These are phyloP conservation scores for Cavia porcellus DNA, from an alignment of 2,113 vertebrate species.

Conservation along the genomic window DNA sequence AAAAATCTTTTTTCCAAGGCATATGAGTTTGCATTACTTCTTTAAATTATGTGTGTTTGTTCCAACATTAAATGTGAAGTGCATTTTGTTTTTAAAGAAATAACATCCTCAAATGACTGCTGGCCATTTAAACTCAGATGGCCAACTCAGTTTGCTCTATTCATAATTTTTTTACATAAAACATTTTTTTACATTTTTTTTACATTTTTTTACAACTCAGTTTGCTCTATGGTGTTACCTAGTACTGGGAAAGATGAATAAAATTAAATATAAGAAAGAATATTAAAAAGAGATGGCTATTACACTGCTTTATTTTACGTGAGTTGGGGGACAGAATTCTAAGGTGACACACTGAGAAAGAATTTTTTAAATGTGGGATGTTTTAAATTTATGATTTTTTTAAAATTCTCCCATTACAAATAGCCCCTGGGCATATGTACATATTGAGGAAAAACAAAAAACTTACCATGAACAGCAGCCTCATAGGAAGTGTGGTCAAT, in stretches of 20 bases:
- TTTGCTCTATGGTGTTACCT: not conserved
- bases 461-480: constrained; percentile 5
- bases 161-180: no score
- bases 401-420: constrained; percentile 80
- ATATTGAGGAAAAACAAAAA: constrained; percentile 76
- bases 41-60: constrained; percentile 43
- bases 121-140: constrained; percentile 18
- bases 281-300: constrained; percentile 25
- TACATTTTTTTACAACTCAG: no score
- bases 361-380: constrained; percentile 65
- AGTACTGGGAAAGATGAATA: not conserved
- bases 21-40: constrained; percentile 28
- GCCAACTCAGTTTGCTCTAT: not conserved
- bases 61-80: constrained; percentile 56
- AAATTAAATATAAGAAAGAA: constrained; percentile 37
- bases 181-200: no score
- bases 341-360: constrained; percentile 70
- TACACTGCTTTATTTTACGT: constrained; percentile 3
- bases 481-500: not conserved
- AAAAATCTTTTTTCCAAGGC: constrained; percentile 12
- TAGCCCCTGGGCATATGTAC: constrained; percentile 63
- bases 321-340: constrained; percentile 49
- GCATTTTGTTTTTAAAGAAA: constrained; percentile 67
- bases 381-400: constrained; percentile 81
- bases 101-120: constrained; percentile 31